phyloP scores from a whole-genome alignment of 2,113 vertebrate species.

The Pterophyllum scalare region DNA sequence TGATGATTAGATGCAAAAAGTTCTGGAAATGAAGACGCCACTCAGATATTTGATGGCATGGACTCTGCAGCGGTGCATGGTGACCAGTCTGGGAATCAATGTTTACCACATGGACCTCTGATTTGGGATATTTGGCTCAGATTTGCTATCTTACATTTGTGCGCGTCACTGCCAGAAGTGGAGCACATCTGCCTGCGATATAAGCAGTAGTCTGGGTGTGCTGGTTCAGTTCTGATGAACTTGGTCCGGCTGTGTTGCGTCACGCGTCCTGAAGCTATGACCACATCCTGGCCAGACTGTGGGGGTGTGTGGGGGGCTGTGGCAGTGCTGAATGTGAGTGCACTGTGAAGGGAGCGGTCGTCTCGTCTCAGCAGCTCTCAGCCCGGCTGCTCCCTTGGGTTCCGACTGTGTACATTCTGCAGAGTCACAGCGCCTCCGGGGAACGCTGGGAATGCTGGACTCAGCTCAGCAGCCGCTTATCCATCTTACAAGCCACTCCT shows the following conservation, averaged over 20 bases:
- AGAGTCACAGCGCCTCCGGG: conserved; percentile 35
- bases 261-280: no score
- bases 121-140: no score
- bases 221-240: neutral
- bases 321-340: accelerated
- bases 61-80: neutral
- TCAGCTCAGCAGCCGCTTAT: conserved; percentile 31
- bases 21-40: neutral
- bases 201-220: neutral
- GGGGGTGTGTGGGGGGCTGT: no score
- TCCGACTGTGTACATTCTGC: conserved; percentile 29
- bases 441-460: conserved; percentile 42
- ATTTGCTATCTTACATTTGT: no score
- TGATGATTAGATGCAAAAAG: no score
- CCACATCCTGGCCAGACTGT: no score
- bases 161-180: no score
- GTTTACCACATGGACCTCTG: no score
- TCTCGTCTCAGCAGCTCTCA: conserved; percentile 39
- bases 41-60: neutral
- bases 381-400: conserved; percentile 6
- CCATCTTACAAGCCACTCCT: conserved; percentile 15
- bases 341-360: neutral
- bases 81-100: no score
- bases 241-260: no score
- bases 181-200: neutral